phyloP scores from a whole-genome alignment of 2,797 vertebrate genomes.

The Coracias cyanogaster region DNA sequence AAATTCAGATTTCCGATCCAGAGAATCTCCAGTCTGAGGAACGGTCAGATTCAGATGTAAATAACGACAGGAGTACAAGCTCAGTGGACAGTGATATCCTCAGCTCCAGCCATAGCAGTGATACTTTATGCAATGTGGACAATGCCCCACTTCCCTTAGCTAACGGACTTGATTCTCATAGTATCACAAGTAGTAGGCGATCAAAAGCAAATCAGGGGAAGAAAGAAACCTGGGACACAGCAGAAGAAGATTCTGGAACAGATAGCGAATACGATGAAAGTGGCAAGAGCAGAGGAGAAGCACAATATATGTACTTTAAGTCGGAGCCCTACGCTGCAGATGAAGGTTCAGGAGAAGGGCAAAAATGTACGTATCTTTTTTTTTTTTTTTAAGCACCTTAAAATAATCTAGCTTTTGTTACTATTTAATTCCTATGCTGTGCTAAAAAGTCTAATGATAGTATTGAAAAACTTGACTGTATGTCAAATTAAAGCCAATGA shows the following conservation, averaged over 20 bases:
- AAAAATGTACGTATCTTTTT: constrained; percentile 87
- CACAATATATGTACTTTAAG: constrained; percentile 92
- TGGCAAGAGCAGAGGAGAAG: constrained; percentile 90
- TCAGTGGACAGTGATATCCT: constrained; percentile 99
- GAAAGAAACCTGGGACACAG: constrained; percentile 98
- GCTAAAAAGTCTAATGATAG: background rate
- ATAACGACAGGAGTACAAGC: constrained; percentile 98
- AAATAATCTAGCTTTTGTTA: background rate
- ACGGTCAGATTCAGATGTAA: constrained; percentile 95
- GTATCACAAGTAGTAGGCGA: constrained; percentile 96
- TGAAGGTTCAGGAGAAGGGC: constrained; percentile 85
- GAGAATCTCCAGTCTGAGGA: constrained; percentile 93
- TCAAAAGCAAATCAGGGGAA: constrained; percentile 97
- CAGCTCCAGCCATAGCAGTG: constrained; percentile 98
- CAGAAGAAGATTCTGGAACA: constrained; percentile 97
- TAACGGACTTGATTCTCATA: constrained; percentile 96
- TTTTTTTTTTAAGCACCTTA: background rate
- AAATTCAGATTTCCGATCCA: constrained; percentile 87
- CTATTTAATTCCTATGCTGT: background rate
- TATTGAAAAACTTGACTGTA: background rate
- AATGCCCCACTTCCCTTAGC: constrained; percentile 90
- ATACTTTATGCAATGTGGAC: constrained; percentile 97
- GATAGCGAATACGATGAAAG: constrained; percentile 98
- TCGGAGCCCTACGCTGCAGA: constrained; percentile 88
- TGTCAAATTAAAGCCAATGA: background rate